Evolutionary conservation across 2,797 vertebrate genomes (phyloP).

Genomic region (Remorina albescens): DNA sequence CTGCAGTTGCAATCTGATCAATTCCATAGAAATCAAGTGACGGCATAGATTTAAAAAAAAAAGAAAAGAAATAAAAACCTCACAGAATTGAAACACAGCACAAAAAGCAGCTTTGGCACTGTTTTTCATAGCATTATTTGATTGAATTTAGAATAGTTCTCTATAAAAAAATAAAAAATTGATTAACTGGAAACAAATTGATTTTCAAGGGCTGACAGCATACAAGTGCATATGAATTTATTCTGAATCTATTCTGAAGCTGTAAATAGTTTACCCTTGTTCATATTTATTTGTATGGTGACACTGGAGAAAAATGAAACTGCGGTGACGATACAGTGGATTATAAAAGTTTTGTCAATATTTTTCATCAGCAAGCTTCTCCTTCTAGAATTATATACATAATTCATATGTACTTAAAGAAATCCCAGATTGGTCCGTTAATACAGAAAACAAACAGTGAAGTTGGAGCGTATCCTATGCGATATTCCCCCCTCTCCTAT

Average conservation of each 20-base stretch:
- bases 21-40: slow-evolving; percentile 61
- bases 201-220: slow-evolving; percentile 46
- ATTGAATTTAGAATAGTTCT: slow-evolving; percentile 60
- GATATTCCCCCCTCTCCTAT: slow-evolving; percentile 94
- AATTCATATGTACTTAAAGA: slow-evolving; percentile 71
- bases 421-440: slow-evolving; percentile 82
- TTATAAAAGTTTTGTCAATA: slow-evolving; percentile 48
- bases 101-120: slow-evolving; percentile 12
- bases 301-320: slow-evolving; percentile 54
- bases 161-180: slow-evolving; percentile 43
- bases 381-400: slow-evolving; percentile 49
- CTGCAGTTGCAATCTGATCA: slow-evolving; percentile 37
- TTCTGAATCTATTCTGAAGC: slow-evolving; percentile 42
- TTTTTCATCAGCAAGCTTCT: slow-evolving; percentile 40
- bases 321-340: slow-evolving; percentile 55
- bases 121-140: slow-evolving; percentile 50
- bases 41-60: slow-evolving; percentile 24
- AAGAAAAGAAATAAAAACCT: slow-evolving; percentile 36
- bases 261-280: slow-evolving; percentile 26
- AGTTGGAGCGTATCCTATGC: slow-evolving; percentile 92
- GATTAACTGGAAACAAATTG: slow-evolving; percentile 56
- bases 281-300: slow-evolving; percentile 49
- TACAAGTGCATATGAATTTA: slow-evolving; percentile 40
- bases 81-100: slow-evolving; percentile 30
- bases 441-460: slow-evolving; percentile 93